Conservation (phyloP, 35 echinoderm and acorn worm species). For the Apostichopus californicus region DNA sequence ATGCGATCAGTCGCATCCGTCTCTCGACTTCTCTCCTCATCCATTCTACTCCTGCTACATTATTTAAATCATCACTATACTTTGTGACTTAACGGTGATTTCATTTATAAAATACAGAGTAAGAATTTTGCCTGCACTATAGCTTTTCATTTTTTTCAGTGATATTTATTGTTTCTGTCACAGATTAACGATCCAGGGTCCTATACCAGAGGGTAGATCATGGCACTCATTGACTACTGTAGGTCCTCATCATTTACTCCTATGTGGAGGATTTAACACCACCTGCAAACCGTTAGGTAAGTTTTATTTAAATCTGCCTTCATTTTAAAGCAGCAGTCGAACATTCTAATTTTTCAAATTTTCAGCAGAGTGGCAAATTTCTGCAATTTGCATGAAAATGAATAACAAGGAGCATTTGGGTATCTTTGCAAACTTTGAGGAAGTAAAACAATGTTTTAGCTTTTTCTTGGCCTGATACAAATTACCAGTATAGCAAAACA, state of each 20-base stretch:
- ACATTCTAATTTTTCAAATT: too few relatives aligned
- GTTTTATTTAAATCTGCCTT: background rate
- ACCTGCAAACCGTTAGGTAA: slow-evolving; percentile 33
- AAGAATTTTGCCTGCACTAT: too few relatives aligned
- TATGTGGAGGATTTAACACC: slow-evolving; percentile 45
- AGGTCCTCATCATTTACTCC: slow-evolving; percentile 14
- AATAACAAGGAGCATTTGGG: too few relatives aligned
- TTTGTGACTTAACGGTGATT: background rate
- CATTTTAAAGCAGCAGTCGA: background rate
- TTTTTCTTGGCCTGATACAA: too few relatives aligned
- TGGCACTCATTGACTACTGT: slow-evolving; percentile 43
- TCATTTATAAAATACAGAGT: background rate
- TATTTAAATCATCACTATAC: too few relatives aligned
- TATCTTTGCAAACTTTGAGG: too few relatives aligned
- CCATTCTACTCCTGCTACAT: too few relatives aligned
- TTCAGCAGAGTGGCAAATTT: background rate
- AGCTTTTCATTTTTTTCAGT: background rate
- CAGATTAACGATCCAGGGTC: background rate
- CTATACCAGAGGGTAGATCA: slow-evolving; percentile 31
- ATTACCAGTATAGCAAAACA: too few relatives aligned
- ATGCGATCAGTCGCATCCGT: too few relatives aligned
- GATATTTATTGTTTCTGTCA: background rate
- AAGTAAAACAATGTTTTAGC: too few relatives aligned
- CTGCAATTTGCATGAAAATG: too few relatives aligned
- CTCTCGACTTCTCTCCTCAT: too few relatives aligned